A percentile compares a stretch with the other conserved stretches of the same genome.
Conservation (phyloP, 92 coral and sea anemone species). For the Palythoa caribaeorum region DNA sequence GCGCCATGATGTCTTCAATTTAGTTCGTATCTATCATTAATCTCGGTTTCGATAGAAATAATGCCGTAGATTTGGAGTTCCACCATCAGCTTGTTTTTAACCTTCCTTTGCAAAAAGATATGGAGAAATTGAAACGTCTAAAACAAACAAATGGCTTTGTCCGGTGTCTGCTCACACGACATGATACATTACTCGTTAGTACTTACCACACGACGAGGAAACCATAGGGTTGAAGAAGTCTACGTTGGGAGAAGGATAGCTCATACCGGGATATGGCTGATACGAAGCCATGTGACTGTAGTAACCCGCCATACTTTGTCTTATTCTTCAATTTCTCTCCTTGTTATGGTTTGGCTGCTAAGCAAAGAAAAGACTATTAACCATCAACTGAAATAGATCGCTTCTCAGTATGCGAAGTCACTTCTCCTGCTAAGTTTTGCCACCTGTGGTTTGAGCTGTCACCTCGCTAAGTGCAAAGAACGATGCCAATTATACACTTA, state of each 20-base stretch:
- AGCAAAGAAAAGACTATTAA: constrained; percentile 31
- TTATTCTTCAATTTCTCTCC: neutral
- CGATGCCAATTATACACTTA: constrained; percentile 63
- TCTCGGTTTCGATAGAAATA: neutral
- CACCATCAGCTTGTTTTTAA: neutral
- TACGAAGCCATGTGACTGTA: constrained; percentile 87
- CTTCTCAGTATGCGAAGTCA: constrained; percentile 9
- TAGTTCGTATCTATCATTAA: neutral
- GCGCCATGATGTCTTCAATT: constrained; percentile 28
- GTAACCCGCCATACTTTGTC: constrained; percentile 86
- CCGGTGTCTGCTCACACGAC: neutral
- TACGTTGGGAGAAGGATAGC: constrained; percentile 82
- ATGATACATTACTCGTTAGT: neutral
- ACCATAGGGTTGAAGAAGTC: constrained; percentile 91
- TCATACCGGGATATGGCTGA: constrained; percentile 74
- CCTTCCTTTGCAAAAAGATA: neutral
- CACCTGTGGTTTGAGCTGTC: constrained; percentile 68
- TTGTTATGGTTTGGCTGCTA: constrained; percentile 5
- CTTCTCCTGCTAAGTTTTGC: constrained; percentile 34
- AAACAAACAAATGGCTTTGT: constrained; percentile 10
- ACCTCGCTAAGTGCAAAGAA: constrained; percentile 64
- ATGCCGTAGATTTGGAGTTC: neutral
- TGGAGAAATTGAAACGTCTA: neutral
- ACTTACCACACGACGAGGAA: constrained; percentile 87
- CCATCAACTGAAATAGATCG: constrained; percentile 30